Conservation (phyloP, 1,140 invertebrate species). For the Tribolium castaneum region DNA sequence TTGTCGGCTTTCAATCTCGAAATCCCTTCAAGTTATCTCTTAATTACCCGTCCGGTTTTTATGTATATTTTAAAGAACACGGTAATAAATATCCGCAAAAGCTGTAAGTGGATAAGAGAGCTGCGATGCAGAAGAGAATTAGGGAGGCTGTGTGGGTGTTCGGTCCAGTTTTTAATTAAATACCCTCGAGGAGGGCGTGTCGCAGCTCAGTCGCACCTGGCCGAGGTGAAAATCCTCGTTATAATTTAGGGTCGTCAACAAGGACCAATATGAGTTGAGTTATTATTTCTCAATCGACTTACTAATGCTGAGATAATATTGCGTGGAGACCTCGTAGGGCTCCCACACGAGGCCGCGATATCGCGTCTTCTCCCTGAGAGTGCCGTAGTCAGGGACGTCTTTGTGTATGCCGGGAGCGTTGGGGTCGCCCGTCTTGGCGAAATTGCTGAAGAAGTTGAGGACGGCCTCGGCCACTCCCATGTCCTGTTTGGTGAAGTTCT, state of each 20-base stretch:
- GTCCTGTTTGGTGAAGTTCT: slow-evolving; percentile 82
- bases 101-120: slow-evolving; percentile 14
- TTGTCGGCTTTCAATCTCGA: background rate
- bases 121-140: slow-evolving; percentile 14
- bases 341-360: slow-evolving; percentile 75
- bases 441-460: slow-evolving; percentile 79
- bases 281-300: slow-evolving; percentile 55
- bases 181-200: slow-evolving; percentile 23
- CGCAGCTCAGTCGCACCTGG: slow-evolving; percentile 25
- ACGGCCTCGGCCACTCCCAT: slow-evolving; percentile 79
- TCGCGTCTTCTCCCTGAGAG: slow-evolving; percentile 70
- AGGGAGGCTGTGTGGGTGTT: background rate
- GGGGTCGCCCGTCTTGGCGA: slow-evolving; percentile 80
- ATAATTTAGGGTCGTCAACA: slow-evolving; percentile 20
- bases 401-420: slow-evolving; percentile 70
- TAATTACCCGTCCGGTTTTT: slow-evolving; percentile 1
- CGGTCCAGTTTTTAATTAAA: slow-evolving; percentile 29
- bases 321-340: slow-evolving; percentile 78
- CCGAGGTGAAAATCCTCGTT: slow-evolving; percentile 20
- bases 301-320: slow-evolving; percentile 82
- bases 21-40: slow-evolving; percentile 10
- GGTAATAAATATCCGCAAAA: slow-evolving; percentile 27
- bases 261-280: background rate
- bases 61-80: slow-evolving; percentile 22
- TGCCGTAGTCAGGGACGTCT: slow-evolving; percentile 67